phyloP scores from a whole-genome alignment of 2,797 vertebrate genomes.

The Coregonus suidteri region DNA sequence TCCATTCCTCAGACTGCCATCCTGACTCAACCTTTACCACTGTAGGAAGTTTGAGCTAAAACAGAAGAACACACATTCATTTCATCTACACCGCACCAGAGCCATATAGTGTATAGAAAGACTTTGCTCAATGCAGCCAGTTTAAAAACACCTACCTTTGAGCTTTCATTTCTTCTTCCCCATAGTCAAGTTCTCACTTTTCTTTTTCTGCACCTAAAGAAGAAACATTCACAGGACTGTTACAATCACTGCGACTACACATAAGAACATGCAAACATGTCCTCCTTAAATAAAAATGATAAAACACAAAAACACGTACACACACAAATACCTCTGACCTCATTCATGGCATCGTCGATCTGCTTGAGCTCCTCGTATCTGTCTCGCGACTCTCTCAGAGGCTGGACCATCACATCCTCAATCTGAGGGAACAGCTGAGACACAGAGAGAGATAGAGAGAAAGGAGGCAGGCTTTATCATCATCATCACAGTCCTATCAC shows the following conservation, averaged over 20 bases:
- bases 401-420: constrained; percentile 88
- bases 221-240: background rate
- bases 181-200: constrained; percentile 74
- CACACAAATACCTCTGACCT: constrained; percentile 69
- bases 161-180: constrained; percentile 51
- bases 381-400: constrained; percentile 87
- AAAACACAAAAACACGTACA: background rate
- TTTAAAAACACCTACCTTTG: constrained; percentile 27
- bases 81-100: background rate
- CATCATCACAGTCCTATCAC: background rate
- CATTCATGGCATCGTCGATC: constrained; percentile 85
- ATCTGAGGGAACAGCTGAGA: constrained; percentile 87
- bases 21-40: background rate
- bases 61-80: background rate
- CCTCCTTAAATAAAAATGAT: background rate
- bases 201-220: constrained; percentile 79
- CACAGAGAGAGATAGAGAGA: constrained; percentile 26
- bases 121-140: background rate
- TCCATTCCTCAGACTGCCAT: background rate
- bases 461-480: background rate
- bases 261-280: background rate
- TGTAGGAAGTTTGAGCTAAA: background rate
- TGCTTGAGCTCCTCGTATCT: constrained; percentile 89
- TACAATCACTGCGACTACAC: background rate
- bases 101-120: background rate